These are phyloP conservation scores for Myopa tessellatipennis DNA, from an alignment of 2,888 invertebrate species.

Conservation along the genomic window DNA sequence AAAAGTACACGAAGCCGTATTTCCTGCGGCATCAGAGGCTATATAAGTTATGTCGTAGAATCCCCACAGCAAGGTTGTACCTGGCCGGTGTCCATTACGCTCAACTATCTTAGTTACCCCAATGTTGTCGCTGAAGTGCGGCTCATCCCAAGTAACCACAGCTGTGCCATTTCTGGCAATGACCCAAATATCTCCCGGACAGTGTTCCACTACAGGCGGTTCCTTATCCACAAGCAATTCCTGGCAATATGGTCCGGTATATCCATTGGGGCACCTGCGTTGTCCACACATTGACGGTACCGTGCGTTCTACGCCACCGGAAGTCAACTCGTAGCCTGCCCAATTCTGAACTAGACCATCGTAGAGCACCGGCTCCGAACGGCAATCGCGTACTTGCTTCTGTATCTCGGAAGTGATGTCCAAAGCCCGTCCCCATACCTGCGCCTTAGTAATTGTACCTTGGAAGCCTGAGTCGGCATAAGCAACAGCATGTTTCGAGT, in stretches of 20 bases:
- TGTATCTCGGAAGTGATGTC: constrained; percentile 93
- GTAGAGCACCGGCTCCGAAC: constrained; percentile 91
- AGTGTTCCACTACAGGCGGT: constrained; percentile 87
- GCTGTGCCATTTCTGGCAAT: constrained; percentile 93
- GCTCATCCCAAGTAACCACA: constrained; percentile 91
- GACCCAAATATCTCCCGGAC: constrained; percentile 94
- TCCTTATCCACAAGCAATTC: constrained; percentile 86
- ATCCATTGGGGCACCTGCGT: constrained; percentile 87
- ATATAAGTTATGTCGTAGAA: constrained; percentile 93
- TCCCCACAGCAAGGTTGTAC: constrained; percentile 90
- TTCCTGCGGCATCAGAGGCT: constrained; percentile 92
- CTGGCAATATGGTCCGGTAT: constrained; percentile 86
- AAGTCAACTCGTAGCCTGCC: constrained; percentile 91
- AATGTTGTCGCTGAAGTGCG: constrained; percentile 89
- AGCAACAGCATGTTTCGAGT: constrained; percentile 69
- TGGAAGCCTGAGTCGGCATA: constrained; percentile 94
- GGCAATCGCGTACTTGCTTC: constrained; percentile 92
- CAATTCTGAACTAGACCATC: constrained; percentile 88
- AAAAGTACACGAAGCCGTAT: constrained; percentile 91
- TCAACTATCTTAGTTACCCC: constrained; percentile 83
- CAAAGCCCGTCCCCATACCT: constrained; percentile 92
- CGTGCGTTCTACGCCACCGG: constrained; percentile 89
- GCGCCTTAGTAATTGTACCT: constrained; percentile 93
- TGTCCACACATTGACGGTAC: constrained; percentile 94
- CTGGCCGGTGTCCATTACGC: constrained; percentile 86